Conservation (phyloP, 2,113 vertebrate species). For the Microcebus tavaratra region DNA sequence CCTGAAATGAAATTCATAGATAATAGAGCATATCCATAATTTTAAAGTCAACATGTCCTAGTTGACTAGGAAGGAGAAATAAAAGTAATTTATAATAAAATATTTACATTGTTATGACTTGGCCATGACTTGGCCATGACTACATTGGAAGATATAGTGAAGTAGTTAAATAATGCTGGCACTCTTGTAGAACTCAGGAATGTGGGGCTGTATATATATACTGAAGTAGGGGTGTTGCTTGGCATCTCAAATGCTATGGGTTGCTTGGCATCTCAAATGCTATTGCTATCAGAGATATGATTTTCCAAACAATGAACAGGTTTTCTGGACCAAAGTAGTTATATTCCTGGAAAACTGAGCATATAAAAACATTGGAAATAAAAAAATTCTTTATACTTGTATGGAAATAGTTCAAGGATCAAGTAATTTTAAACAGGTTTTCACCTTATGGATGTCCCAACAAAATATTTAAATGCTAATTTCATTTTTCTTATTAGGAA, state of each 20-base stretch:
- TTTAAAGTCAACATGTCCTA: neutral
- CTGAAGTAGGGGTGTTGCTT: no score
- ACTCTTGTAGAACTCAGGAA: neutral
- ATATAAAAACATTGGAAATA: neutral
- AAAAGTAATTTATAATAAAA: neutral
- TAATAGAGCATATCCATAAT: neutral
- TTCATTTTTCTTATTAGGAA: neutral
- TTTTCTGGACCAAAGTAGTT: neutral
- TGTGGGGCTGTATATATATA: neutral
- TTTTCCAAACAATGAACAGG: neutral
- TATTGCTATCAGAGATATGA: neutral
- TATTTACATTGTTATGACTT: neutral
- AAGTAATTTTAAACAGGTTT: neutral
- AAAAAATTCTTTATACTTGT: neutral
- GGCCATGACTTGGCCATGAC: neutral
- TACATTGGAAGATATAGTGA: neutral
- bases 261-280: neutral
- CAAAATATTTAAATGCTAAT: neutral
- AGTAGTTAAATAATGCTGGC: neutral
- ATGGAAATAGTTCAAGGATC: neutral
- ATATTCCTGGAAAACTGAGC: neutral
- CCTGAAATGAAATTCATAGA: constrained; percentile 7
- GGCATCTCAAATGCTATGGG: neutral
- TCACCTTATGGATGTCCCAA: neutral
- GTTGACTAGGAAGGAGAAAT: neutral